Percentiles rank a stretch among this genome's conserved stretches.
Conservation (phyloP, 37 sponge, comb jelly and placozoan species). For the Corticium candelabrum region DNA sequence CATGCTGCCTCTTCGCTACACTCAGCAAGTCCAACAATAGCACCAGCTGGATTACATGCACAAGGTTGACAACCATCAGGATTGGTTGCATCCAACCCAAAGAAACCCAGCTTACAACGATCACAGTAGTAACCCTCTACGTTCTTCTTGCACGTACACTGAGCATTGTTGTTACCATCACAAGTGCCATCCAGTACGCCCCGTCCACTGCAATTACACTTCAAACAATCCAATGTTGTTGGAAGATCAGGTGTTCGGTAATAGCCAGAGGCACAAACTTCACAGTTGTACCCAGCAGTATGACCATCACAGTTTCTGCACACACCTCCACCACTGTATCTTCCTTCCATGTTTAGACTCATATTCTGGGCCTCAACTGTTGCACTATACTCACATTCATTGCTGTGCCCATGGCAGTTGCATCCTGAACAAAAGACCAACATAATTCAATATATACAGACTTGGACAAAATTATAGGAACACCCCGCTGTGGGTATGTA, state of each 20-base stretch:
- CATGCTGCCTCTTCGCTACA: not conserved
- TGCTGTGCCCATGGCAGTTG: not conserved
- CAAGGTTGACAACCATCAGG: conserved; percentile 3
- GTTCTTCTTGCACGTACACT: conserved; percentile 5
- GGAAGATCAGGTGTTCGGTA: not conserved
- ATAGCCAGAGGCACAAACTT: not conserved
- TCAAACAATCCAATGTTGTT: not conserved
- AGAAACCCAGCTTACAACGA: conserved; percentile 6
- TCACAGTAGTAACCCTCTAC: not conserved
- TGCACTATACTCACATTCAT: not conserved
- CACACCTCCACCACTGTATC: not conserved
- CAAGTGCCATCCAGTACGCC: not conserved
- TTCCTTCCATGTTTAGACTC: not conserved
- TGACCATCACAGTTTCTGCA: not conserved
- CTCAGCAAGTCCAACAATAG: not conserved
- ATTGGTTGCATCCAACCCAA: not conserved
- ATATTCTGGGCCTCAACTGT: not conserved
- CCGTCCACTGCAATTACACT: not conserved
- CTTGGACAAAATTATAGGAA: no score
- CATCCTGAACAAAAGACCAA: no score
- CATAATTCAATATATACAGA: no score
- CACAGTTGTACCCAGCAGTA: conserved; percentile 6
- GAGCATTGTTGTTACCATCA: not conserved
- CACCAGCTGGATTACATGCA: not conserved
- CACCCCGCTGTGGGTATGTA: no score